These are phyloP conservation scores for Conistra vaccinii DNA, from an alignment of 2,888 invertebrate genomes.

Conservation along the genomic window DNA sequence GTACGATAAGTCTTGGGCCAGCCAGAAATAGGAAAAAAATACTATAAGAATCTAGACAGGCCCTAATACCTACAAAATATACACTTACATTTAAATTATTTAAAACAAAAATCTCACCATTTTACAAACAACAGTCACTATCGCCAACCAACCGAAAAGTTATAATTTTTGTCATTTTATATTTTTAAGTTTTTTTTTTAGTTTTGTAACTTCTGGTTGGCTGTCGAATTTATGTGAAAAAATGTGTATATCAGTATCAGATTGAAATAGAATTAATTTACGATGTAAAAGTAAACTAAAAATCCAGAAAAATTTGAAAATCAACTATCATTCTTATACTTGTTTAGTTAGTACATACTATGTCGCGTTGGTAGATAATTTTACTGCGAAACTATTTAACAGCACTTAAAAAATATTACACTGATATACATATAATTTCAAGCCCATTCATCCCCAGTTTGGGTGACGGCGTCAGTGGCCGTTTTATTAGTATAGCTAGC, in stretches of 20 bases:
- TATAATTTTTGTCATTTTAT: conserved; percentile 64
- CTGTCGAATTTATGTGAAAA: conserved; percentile 47
- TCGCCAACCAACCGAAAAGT: conserved; percentile 59
- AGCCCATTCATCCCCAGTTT: conserved; percentile 61
- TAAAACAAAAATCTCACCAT: conserved; percentile 72
- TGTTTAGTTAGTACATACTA: neutral
- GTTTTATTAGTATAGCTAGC: conserved; percentile 69
- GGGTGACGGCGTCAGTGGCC: conserved; percentile 68
- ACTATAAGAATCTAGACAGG: conserved; percentile 72
- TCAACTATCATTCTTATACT: neutral
- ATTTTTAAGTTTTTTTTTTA: conserved; percentile 57
- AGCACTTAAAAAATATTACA: conserved; percentile 31
- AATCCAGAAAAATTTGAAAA: neutral
- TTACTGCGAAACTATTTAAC: neutral
- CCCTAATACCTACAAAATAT: conserved; percentile 71
- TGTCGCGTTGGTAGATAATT: neutral
- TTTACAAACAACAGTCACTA: conserved; percentile 67
- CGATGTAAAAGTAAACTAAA: neutral
- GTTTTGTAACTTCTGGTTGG: conserved; percentile 53
- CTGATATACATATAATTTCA: conserved; percentile 49
- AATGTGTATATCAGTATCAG: conserved; percentile 45
- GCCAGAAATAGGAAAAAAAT: conserved; percentile 73
- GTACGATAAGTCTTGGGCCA: conserved; percentile 69
- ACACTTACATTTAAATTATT: conserved; percentile 67
- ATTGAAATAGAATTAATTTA: conserved; percentile 1